phyloP scores from a whole-genome alignment of 1,140 invertebrate species.

The Chironomus tepperi region DNA sequence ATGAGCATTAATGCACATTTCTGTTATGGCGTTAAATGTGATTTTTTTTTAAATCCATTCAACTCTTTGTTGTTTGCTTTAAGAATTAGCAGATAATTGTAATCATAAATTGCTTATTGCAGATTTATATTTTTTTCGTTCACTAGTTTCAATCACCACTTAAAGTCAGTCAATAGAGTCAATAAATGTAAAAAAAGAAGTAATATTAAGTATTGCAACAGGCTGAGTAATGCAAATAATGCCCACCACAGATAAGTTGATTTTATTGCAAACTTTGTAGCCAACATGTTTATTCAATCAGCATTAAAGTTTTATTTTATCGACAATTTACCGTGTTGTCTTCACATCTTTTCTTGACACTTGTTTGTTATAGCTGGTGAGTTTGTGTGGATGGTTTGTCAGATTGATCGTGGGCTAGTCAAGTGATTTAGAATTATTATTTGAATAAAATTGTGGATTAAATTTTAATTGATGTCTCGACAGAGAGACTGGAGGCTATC shows the following conservation, averaged over 20 bases:
- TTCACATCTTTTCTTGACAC: not conserved
- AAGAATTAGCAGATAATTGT: slow-evolving; percentile 8
- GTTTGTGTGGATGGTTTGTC: too few species aligned
- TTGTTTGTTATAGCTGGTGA: too few species aligned
- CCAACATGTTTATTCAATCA: slow-evolving; percentile 23
- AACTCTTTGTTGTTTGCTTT: not conserved
- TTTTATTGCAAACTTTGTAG: not conserved
- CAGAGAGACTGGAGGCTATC: too few species aligned
- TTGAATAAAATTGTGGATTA: too few species aligned
- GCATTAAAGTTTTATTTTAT: slow-evolving; percentile 20
- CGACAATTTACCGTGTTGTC: slow-evolving; percentile 4
- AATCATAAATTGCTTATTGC: not conserved
- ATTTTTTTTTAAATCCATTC: not conserved
- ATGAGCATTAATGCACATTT: not conserved
- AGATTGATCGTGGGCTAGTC: too few species aligned
- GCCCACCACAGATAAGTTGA: not conserved
- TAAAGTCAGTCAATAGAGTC: not conserved
- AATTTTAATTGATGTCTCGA: too few species aligned
- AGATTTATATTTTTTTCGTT: not conserved
- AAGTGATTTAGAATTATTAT: too few species aligned
- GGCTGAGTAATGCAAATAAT: too few species aligned
- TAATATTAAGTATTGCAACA: too few species aligned
- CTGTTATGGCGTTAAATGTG: not conserved
- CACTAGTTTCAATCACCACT: not conserved
- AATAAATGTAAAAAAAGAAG: too few species aligned